Evolutionary conservation across 2,113 vertebrate genomes (phyloP).

Genomic region (Bombycilla garrulus): DNA sequence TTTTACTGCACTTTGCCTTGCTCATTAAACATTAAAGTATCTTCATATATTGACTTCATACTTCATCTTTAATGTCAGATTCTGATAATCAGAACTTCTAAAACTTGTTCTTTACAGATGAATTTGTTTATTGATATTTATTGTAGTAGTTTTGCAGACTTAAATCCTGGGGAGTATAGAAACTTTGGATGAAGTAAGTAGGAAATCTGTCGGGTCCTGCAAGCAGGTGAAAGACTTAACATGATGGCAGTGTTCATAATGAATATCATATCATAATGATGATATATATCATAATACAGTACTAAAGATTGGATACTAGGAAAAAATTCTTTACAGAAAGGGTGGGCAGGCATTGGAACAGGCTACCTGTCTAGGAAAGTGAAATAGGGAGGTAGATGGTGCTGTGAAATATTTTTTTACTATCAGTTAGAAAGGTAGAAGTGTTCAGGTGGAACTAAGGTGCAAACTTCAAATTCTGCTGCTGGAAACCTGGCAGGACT

Average conservation of each 20-base stretch:
- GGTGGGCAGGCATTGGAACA: neutral
- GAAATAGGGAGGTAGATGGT: neutral
- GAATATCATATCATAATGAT: too few relatives aligned
- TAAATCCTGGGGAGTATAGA: neutral
- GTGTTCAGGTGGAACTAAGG: neutral
- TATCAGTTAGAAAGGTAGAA: neutral
- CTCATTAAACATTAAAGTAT: neutral
- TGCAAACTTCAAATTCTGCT: neutral
- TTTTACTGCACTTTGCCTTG: neutral
- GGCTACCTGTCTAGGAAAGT: neutral
- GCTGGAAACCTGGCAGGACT: neutral
- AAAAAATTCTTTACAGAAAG: neutral
- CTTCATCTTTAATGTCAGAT: neutral
- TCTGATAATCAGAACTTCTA: neutral
- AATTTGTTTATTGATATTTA: neutral
- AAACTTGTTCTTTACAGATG: neutral
- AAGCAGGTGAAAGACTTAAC: neutral
- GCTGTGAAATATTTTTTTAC: neutral
- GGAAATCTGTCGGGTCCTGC: neutral
- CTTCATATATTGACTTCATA: neutral
- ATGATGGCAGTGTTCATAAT: neutral
- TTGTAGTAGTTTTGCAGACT: neutral
- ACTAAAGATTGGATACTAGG: neutral
- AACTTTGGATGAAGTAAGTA: neutral
- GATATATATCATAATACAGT: neutral